Evolutionary conservation across 2,888 invertebrate genomes (phyloP), one percentile per base, ranked within the genome.

Genomic region (Caradrina clavipalpis): DNA sequence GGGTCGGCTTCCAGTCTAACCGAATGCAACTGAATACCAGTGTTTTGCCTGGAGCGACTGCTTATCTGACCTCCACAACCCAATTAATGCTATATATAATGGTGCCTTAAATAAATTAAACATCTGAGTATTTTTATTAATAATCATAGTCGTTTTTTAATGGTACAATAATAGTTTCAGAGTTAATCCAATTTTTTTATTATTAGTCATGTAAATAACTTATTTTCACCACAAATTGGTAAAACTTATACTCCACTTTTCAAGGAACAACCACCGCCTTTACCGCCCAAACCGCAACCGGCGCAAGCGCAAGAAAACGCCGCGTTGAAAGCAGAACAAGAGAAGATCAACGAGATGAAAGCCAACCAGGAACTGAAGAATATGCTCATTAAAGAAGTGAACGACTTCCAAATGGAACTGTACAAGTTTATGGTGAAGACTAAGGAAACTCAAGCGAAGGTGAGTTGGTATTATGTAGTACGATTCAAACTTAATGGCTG

Each of bases 401-500:
- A 96, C 49, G 95, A 96, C 45, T 97, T 98, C 85, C 97, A 97
- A 85, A 92, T 94, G 77, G 98, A 98, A 84, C 85, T 98, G 26
- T 96, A 96, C 73, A 96, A 96, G 71, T 93, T 98, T 76, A 94
- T 96, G 78, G 90, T 95, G 17, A 96, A 96, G 69, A 96, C 97
- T 0, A 91, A 91, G 22, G 92, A 94, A 26, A 88, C 97, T 3
- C 96, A 97, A 73, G 90, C 94, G 4, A 94, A 96, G 88, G 96
- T 97, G 76, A 97, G 39, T 39, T 39, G 13, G 39, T 7, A 39
- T 39, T 39, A 11, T 39, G 39, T 13, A 39, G 13, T 39, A 10
- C 13, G 11, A 39, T 2, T 39, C n/a, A n/a, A n/a, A n/a, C n/a
- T n/a, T n/a, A n/a, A n/a, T n/a, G n/a, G n/a, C n/a, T n/a, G n/a